Evolutionary conservation across 2,797 vertebrate genomes (phyloP).

Genomic region (Pseudopleuronectes americanus): DNA sequence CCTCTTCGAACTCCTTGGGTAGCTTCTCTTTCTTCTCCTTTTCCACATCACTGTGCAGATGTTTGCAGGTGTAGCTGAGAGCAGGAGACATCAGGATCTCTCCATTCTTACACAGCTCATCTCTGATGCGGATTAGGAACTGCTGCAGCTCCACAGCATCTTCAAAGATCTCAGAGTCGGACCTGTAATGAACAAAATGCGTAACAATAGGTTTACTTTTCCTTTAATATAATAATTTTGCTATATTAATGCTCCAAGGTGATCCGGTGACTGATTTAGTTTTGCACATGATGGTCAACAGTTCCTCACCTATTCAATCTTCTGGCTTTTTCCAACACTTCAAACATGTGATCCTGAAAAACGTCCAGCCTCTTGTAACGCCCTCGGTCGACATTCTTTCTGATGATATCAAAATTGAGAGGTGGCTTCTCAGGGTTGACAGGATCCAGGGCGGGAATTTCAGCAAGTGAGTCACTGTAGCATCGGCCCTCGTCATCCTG

Average conservation of each 20-base stretch:
- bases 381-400: constrained; percentile 93
- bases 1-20: constrained; percentile 96
- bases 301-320: constrained; percentile 90
- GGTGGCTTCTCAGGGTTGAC: constrained; percentile 87
- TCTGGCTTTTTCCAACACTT: constrained; percentile 95
- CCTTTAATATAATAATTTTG: background rate
- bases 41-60: constrained; percentile 96
- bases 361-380: constrained; percentile 94
- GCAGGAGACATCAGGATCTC: constrained; percentile 97
- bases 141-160: constrained; percentile 98
- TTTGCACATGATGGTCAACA: constrained; percentile 16
- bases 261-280: background rate
- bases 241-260: background rate
- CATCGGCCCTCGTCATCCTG: constrained; percentile 98
- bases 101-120: constrained; percentile 98
- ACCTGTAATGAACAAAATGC: constrained; percentile 74
- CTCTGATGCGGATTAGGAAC: constrained; percentile 97
- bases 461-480: constrained; percentile 97
- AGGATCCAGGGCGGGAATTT: constrained; percentile 93
- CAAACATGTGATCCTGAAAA: constrained; percentile 99
- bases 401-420: constrained; percentile 95
- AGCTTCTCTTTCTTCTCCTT: constrained; percentile 98
- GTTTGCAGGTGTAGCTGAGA: constrained; percentile 96
- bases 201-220: constrained; percentile 1
- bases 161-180: constrained; percentile 98